Base-by-base conservation (phyloP, 1,140 invertebrate species). In the Ptiloglossa arizonensis region DNA sequence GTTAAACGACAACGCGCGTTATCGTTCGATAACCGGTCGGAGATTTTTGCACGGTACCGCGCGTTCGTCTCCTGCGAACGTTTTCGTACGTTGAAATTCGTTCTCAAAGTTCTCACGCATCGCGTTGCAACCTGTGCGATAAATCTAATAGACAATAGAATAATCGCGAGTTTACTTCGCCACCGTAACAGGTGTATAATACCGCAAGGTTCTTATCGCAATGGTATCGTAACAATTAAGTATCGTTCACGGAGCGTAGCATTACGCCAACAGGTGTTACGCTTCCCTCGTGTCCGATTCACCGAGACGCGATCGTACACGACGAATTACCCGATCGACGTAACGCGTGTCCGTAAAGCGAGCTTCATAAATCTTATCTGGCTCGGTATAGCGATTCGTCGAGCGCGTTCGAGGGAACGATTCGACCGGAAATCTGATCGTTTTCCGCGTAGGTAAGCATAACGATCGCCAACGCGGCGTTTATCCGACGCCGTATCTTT, bases 351-450 rank as follows among this genome's bases (percentile, higher is more conserved):
- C 44, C 13, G n/a, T 1, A 19, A 50, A 52, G 46, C 46, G 15
- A 27, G 48, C 13, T 64, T 56, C n/a, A 29, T 73, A 64, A 64
- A 73, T 73, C 71, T 62, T 54, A 73, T 74, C 27, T 32, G 38
- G 6, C 29, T 11, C 13, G 41, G 62, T 2, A 67, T 24, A 17
- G n/a, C 5, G 9, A 56, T 57, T 17, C 54, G 32, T 38, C 32
- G 44, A 22, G 38, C n/a, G 29, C 24, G n/a, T n/a, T n/a, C n/a
- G 11, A 35, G 22, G 1, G 6, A 29, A 41, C 8, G 50, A 22
- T 79, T 50, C 35, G 11, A 46, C 9, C 68, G 59, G 56, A 79
- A 79, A 79, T 79, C 22, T 59, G 76, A 79, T 81, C 46, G 38
- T 50, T 81, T 44, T 60, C 60, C 67, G 66, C 59, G 44, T 73